Conservation (phyloP, 2,113 vertebrate species). For the Dolichallabes microphthalmus region DNA sequence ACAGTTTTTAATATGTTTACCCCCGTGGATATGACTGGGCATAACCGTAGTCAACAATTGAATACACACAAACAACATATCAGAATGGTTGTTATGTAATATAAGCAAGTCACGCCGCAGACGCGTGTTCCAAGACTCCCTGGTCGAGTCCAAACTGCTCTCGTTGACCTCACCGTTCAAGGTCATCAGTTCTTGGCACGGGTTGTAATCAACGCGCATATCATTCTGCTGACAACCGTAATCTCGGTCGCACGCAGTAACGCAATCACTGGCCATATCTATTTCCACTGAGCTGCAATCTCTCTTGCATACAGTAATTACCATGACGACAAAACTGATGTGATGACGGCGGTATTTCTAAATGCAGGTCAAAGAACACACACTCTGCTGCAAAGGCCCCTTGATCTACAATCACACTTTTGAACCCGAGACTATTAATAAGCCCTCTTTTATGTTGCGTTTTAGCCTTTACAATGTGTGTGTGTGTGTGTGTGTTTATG, state of each 20-base stretch:
- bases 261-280: conserved; percentile 6
- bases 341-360: not conserved
- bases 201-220: conserved; percentile 13
- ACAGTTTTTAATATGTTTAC: not conserved
- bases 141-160: not conserved
- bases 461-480: conserved; percentile 30
- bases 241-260: conserved; percentile 4
- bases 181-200: conserved; percentile 4
- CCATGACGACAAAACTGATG: not conserved
- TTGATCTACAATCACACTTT: conserved; percentile 20
- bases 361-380: conserved; percentile 11
- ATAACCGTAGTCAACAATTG: not conserved
- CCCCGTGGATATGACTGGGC: not conserved
- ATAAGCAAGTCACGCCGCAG: not conserved
- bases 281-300: not conserved
- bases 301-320: not conserved
- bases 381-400: not conserved
- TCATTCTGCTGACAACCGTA: conserved; percentile 3
- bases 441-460: not conserved
- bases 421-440: conserved; percentile 24
- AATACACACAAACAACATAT: not conserved
- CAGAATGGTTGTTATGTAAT: not conserved
- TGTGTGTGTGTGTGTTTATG: conserved; percentile 37
- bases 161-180: conserved; percentile 22
- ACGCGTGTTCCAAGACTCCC: not conserved